phyloP scores from a whole-genome alignment of 2,888 invertebrate genomes.

The Exocentrus adspersus region DNA sequence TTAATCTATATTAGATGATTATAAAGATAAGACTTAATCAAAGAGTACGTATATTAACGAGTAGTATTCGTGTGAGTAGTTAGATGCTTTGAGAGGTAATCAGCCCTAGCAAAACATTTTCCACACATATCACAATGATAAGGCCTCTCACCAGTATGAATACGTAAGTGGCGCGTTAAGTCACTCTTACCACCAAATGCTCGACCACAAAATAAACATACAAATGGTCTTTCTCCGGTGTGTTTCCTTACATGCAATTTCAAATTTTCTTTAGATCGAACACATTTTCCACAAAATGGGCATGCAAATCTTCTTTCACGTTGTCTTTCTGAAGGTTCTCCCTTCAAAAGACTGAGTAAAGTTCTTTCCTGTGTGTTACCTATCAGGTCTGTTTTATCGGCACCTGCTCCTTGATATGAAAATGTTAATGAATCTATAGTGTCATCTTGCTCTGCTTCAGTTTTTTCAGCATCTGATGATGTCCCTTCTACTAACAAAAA shows the following conservation, averaged over 20 bases:
- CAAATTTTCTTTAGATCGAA: conserved; percentile 87
- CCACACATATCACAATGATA: conserved; percentile 94
- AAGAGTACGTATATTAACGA: conserved; percentile 57
- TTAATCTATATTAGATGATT: too few relatives aligned
- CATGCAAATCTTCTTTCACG: conserved; percentile 84
- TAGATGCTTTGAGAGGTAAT: conserved; percentile 90
- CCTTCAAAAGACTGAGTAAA: conserved; percentile 74
- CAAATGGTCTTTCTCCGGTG: conserved; percentile 89
- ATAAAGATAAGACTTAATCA: too few relatives aligned
- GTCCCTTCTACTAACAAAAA: conserved; percentile 54
- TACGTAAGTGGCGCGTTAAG: conserved; percentile 84
- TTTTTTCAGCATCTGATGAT: conserved; percentile 58
- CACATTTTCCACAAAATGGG: conserved; percentile 90
- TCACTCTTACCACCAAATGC: conserved; percentile 91
- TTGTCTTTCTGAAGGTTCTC: conserved; percentile 70
- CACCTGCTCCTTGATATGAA: conserved; percentile 60
- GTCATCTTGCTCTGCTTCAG: conserved; percentile 71
- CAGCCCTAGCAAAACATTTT: conserved; percentile 90
- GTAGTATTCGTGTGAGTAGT: conserved; percentile 88
- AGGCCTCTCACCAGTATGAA: conserved; percentile 89
- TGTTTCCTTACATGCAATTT: conserved; percentile 89
- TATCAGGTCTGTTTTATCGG: conserved; percentile 26
- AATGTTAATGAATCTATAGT: conserved; percentile 74
- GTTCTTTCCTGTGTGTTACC: conserved; percentile 66
- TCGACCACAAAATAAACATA: conserved; percentile 87